Evolutionary conservation across 1,140 invertebrate species (phyloP).

Genomic region (Papilio polyxenes): DNA sequence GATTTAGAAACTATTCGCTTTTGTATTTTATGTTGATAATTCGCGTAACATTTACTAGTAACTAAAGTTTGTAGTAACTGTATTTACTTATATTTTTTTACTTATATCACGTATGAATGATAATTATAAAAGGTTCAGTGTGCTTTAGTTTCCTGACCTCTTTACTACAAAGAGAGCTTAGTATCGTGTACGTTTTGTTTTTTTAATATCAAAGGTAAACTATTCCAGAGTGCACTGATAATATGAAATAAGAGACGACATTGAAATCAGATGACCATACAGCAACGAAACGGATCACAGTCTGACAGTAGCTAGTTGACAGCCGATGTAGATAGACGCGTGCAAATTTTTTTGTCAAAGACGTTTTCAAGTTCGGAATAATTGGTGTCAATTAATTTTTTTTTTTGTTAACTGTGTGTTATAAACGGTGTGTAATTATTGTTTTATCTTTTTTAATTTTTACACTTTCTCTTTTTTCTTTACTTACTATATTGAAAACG

Average conservation of each 20-base stretch:
- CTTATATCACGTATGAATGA: not conserved
- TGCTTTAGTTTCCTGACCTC: not conserved
- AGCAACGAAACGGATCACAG: not conserved
- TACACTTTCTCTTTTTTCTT: not conserved
- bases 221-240: not conserved
- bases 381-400: slow-evolving; percentile 5
- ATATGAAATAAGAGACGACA: slow-evolving; percentile 22
- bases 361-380: not conserved
- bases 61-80: no score
- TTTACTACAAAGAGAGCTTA: not conserved
- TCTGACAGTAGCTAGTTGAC: slow-evolving; percentile 9
- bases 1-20: no score
- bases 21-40: no score
- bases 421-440: not conserved
- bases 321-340: slow-evolving; percentile 14
- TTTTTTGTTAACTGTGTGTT: not conserved
- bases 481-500: not conserved
- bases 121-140: not conserved
- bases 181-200: not conserved
- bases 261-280: slow-evolving; percentile 15
- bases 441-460: not conserved
- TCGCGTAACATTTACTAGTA: no score
- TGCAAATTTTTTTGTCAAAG: not conserved
- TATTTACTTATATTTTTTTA: no score
- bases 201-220: not conserved